Evolutionary conservation across 2,797 vertebrate species (phyloP).

Genomic region (Emys orbicularis): DNA sequence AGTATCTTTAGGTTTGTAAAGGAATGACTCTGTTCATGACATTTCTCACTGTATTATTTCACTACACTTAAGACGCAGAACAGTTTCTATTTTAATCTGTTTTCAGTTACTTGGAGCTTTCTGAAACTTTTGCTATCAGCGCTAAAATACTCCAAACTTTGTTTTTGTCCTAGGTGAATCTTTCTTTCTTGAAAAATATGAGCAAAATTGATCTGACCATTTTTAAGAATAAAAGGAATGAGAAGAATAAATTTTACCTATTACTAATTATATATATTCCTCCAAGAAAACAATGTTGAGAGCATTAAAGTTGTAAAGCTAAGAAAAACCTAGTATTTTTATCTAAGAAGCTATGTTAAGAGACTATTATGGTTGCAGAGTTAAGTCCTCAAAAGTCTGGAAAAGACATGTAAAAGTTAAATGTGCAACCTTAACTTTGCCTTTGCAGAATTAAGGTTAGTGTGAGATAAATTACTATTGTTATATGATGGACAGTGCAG

Average conservation of each 20-base stretch:
- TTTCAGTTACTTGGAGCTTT: background rate
- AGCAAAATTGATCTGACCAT: background rate
- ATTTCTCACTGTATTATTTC: slow-evolving; percentile 32
- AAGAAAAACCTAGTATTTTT: background rate
- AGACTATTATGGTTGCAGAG: background rate
- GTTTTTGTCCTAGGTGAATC: background rate
- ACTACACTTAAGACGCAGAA: background rate
- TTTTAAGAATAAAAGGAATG: background rate
- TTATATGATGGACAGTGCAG: background rate
- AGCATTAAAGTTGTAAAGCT: background rate
- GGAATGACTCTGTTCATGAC: slow-evolving; percentile 47
- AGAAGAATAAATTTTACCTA: background rate
- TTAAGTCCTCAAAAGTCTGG: background rate
- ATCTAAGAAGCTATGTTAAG: background rate
- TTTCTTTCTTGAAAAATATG: background rate
- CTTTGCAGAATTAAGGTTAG: background rate
- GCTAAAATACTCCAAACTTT: background rate
- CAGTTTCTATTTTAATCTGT: background rate
- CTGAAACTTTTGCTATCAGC: background rate
- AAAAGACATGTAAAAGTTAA: background rate
- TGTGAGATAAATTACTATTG: background rate
- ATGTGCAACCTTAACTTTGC: background rate
- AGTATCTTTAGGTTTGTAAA: slow-evolving; percentile 51
- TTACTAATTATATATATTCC: background rate
- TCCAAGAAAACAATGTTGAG: background rate